Percentiles rank a stretch among this genome's conserved stretches.
Evolutionary conservation across 2,888 invertebrate genomes (phyloP).

Genomic region (Craniophora ligustri): DNA sequence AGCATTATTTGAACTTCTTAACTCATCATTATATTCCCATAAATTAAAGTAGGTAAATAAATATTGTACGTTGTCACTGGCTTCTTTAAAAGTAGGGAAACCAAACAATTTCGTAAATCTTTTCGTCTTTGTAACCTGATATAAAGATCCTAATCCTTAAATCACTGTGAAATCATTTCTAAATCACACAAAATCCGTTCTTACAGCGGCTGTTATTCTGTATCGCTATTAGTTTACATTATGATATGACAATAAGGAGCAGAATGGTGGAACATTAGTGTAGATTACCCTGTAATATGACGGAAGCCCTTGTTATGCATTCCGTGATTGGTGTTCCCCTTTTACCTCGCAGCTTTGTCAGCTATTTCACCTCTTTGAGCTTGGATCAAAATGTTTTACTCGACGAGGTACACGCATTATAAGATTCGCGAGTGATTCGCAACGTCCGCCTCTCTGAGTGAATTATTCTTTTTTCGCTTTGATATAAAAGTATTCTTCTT

Average conservation of each 20-base stretch:
- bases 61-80: slow-evolving; percentile 21
- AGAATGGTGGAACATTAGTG: slow-evolving; percentile 42
- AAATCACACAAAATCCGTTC: slow-evolving; percentile 27
- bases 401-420: slow-evolving; percentile 51
- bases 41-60: slow-evolving; percentile 47
- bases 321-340: slow-evolving; percentile 58
- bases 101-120: slow-evolving; percentile 34
- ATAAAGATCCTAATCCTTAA: slow-evolving; percentile 26
- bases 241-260: slow-evolving; percentile 26
- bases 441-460: slow-evolving; percentile 21
- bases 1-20: slow-evolving; percentile 41
- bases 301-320: slow-evolving; percentile 61
- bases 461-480: slow-evolving; percentile 42
- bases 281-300: slow-evolving; percentile 43
- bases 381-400: slow-evolving; percentile 58
- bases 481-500: slow-evolving; percentile 20
- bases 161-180: slow-evolving; percentile 33
- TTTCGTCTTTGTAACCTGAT: slow-evolving; percentile 23
- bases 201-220: slow-evolving; percentile 14
- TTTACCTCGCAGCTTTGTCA: slow-evolving; percentile 59
- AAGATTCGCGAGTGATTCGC: slow-evolving; percentile 47
- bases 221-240: slow-evolving; percentile 36
- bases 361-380: slow-evolving; percentile 46
- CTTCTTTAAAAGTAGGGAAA: slow-evolving; percentile 26
- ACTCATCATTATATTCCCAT: slow-evolving; percentile 36